A percentile compares a stretch with the other conserved stretches of the same genome.
These are phyloP conservation scores for Cheilosia soror DNA, from an alignment of 2,888 invertebrate species.

Conservation along the genomic window DNA sequence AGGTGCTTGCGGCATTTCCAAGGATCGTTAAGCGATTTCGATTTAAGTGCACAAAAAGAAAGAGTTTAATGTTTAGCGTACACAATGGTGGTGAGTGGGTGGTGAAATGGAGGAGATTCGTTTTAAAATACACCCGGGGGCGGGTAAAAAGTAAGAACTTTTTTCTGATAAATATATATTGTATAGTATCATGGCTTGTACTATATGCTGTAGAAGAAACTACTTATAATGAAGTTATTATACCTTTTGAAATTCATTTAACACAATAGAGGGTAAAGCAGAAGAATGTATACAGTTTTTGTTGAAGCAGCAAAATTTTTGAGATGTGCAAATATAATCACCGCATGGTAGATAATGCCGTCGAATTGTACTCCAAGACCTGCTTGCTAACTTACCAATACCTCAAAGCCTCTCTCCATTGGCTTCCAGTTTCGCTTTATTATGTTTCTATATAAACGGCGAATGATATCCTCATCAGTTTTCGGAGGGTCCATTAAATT, in stretches of 20 bases:
- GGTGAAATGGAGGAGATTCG: background rate
- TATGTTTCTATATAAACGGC: too few species aligned
- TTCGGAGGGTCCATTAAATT: too few species aligned
- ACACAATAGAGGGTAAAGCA: too few species aligned
- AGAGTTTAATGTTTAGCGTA: slow-evolving; percentile 54
- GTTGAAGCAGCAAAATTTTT: too few species aligned
- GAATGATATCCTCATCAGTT: too few species aligned
- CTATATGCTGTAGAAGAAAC: slow-evolving; percentile 4
- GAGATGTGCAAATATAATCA: too few species aligned
- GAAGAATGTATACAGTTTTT: too few species aligned
- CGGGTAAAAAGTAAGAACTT: background rate
- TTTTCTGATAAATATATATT: slow-evolving; percentile 23
- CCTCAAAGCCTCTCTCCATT: too few species aligned
- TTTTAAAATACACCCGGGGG: slow-evolving; percentile 14
- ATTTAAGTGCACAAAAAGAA: slow-evolving; percentile 56
- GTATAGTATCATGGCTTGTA: background rate
- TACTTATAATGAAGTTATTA: background rate
- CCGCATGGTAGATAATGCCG: too few species aligned
- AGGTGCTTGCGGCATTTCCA: slow-evolving; percentile 68
- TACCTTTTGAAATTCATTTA: background rate
- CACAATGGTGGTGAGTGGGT: slow-evolving; percentile 6
- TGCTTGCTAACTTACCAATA: too few species aligned
- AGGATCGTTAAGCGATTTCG: slow-evolving; percentile 70
- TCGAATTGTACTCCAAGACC: too few species aligned
- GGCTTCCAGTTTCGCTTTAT: too few species aligned